Conservation (phyloP, 2,888 invertebrate species). For the Teleiodes luculella region DNA sequence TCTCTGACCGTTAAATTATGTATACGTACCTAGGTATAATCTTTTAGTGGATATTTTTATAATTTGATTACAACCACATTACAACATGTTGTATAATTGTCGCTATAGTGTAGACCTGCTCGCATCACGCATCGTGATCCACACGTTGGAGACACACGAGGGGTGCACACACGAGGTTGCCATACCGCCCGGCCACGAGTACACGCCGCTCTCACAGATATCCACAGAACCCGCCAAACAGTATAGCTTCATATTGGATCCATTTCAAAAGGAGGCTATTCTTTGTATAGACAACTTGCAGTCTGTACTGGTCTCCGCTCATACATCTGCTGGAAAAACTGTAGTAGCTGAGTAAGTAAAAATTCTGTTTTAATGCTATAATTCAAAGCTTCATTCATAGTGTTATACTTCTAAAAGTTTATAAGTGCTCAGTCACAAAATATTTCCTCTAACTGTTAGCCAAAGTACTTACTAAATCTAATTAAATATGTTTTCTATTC, state of each 20-base stretch:
- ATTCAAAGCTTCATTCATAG: no score
- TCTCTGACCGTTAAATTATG: no score
- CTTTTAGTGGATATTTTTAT: no score
- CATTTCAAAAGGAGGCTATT: slow-evolving; percentile 98
- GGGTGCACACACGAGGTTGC: slow-evolving; percentile 98
- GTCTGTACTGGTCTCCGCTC: slow-evolving; percentile 98
- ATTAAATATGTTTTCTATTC: background rate
- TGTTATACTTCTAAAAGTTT: no score
- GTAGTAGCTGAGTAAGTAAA: slow-evolving; percentile 96
- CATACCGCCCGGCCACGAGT: slow-evolving; percentile 91
- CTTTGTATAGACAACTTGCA: slow-evolving; percentile 98
- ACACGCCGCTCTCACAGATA: slow-evolving; percentile 78
- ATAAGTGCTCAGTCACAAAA: no score
- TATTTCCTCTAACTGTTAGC: no score
- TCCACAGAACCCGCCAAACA: slow-evolving; percentile 89
- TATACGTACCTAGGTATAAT: no score
- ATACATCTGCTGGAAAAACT: slow-evolving; percentile 99
- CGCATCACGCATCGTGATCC: slow-evolving; percentile 89
- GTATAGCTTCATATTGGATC: slow-evolving; percentile 96
- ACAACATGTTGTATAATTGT: no score
- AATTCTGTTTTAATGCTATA: no score
- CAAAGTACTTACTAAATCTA: no score
- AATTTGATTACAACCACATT: no score
- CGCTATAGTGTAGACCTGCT: slow-evolving; percentile 84
- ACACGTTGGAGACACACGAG: slow-evolving; percentile 92